Conservation (phyloP, 1,140 invertebrate species). For the Drosophila tani region DNA sequence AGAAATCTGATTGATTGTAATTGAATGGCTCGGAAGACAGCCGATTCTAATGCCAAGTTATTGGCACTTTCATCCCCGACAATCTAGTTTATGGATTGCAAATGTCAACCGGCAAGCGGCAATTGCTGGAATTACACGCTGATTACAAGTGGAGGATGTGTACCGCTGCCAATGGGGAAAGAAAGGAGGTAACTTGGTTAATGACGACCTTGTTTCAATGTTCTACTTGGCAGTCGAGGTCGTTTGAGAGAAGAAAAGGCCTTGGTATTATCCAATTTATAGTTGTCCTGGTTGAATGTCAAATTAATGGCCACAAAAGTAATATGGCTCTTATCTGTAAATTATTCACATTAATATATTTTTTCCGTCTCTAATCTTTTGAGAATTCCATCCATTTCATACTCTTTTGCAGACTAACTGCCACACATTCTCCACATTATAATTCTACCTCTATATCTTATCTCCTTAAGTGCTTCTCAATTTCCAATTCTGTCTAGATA, state of each 20-base stretch:
- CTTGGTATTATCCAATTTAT: constrained; percentile 1
- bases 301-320: neutral
- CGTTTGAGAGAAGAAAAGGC: neutral
- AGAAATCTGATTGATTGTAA: constrained; percentile 70
- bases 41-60: constrained; percentile 55
- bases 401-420: neutral
- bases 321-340: no score
- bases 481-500: constrained; percentile 27
- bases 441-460: neutral
- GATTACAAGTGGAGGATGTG: constrained; percentile 25
- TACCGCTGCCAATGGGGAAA: neutral
- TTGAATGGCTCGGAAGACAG: constrained; percentile 31
- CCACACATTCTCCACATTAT: constrained; percentile 3
- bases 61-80: constrained; percentile 49
- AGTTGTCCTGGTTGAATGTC: neutral
- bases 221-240: constrained; percentile 4
- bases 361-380: neutral
- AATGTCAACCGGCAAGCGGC: constrained; percentile 22
- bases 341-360: neutral
- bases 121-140: constrained; percentile 25
- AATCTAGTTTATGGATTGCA: constrained; percentile 40
- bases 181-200: constrained; percentile 18
- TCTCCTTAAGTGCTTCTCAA: constrained; percentile 28
- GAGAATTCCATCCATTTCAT: neutral
- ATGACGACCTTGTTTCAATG: constrained; percentile 7